Evolutionary conservation across 2,888 invertebrate species (phyloP).

Genomic region (Anagyrus pseudococci): DNA sequence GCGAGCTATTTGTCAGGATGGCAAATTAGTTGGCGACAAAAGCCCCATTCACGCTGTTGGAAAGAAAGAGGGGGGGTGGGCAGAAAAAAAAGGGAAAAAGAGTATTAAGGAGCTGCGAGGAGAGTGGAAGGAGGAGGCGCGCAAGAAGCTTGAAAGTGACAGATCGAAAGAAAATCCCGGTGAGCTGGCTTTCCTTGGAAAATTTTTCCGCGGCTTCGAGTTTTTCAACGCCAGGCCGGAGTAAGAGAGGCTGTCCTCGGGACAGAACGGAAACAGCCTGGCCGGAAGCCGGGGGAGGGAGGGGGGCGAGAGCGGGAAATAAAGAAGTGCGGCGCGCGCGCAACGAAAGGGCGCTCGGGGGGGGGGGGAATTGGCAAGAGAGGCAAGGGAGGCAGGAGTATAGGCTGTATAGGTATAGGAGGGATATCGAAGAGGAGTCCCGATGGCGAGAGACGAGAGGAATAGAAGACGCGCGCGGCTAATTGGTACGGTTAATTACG

Average conservation of each 20-base stretch:
- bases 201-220: slow-evolving; percentile 18
- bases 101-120: too few relatives aligned
- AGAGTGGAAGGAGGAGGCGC: not conserved
- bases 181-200: slow-evolving; percentile 12
- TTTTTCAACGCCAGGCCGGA: slow-evolving; percentile 25
- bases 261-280: too few relatives aligned
- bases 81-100: too few relatives aligned
- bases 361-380: too few relatives aligned
- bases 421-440: not conserved
- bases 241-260: too few relatives aligned
- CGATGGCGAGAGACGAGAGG: not conserved
- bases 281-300: not conserved
- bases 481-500: slow-evolving; percentile 36
- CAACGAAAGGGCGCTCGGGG: slow-evolving; percentile 7
- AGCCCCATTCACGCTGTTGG: not conserved
- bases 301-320: not conserved
- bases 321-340: not conserved
- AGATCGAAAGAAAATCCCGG: slow-evolving; percentile 30
- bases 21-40: too few relatives aligned
- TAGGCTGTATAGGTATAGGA: too few relatives aligned
- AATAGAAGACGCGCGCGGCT: slow-evolving; percentile 10
- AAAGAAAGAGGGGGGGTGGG: too few relatives aligned
- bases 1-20: too few relatives aligned
- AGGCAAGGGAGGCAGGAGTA: too few relatives aligned
- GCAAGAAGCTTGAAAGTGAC: slow-evolving; percentile 25